These are phyloP conservation scores for Mylabris sibirica DNA, from an alignment of 2,888 invertebrate genomes.

Conservation along the genomic window DNA sequence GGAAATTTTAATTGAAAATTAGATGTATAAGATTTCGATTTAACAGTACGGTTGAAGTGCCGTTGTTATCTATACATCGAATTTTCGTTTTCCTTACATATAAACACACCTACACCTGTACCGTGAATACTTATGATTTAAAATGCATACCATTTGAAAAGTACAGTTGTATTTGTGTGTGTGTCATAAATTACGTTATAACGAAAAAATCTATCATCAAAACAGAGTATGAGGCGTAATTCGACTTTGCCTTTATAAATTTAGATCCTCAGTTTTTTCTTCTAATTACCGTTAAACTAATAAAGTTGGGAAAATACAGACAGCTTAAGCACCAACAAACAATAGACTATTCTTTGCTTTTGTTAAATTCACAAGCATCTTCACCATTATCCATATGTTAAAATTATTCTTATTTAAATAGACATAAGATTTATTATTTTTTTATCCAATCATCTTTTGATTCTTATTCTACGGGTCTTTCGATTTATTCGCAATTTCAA, in stretches of 20 bases:
- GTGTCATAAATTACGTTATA: neutral
- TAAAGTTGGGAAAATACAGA: conserved; percentile 15
- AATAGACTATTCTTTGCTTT: conserved; percentile 21
- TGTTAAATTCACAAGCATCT: conserved; percentile 22
- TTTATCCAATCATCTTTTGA: neutral
- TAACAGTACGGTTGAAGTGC: neutral
- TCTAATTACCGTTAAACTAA: conserved; percentile 19
- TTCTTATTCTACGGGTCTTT: neutral
- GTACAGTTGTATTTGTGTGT: conserved; percentile 23
- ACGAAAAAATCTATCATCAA: no score
- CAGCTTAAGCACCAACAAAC: conserved; percentile 9
- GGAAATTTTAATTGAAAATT: neutral
- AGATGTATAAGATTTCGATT: neutral
- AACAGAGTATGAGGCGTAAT: neutral
- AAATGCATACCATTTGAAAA: conserved; percentile 18
- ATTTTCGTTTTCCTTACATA: neutral
- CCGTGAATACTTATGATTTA: conserved; percentile 19
- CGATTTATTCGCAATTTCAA: neutral
- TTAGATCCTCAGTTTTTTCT: neutral
- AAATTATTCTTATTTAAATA: conserved; percentile 8
- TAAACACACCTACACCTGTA: neutral
- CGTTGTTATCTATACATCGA: neutral
- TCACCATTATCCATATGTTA: conserved; percentile 19
- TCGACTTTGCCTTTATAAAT: neutral
- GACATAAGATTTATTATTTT: neutral